A percentile compares a stretch with the other conserved stretches of the same genome.
phyloP scores from a whole-genome alignment of 2,888 invertebrate species.

The Sarcophaga subvicina region DNA sequence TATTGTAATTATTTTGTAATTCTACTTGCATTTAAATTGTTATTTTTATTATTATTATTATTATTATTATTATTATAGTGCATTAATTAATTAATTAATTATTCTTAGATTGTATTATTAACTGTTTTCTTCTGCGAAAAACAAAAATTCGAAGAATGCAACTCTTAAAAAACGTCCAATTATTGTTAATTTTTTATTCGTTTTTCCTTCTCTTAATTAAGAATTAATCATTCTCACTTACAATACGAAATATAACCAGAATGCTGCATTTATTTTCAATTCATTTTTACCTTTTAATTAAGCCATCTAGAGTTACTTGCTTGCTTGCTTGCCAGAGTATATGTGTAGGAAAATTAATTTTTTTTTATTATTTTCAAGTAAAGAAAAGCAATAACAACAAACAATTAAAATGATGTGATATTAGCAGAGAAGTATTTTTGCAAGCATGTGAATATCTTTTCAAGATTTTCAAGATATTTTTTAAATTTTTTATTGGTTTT shows the following conservation, averaged over 20 bases:
- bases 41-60: neutral
- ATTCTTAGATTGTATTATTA: neutral
- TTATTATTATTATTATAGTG: neutral
- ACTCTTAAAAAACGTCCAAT: neutral
- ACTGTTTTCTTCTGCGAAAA: neutral
- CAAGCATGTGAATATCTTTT: too few species aligned
- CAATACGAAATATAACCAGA: too few species aligned
- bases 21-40: neutral
- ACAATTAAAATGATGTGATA: too few species aligned
- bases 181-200: neutral
- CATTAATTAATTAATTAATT: neutral
- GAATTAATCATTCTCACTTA: too few species aligned
- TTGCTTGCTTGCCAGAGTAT: neutral
- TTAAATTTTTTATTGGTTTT: neutral
- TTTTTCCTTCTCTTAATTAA: too few species aligned
- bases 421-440: too few species aligned
- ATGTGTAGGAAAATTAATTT: neutral
- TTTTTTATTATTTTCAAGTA: constrained; percentile 17
- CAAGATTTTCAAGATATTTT: too few species aligned
- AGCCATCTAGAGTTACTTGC: constrained; percentile 20
- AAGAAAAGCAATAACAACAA: neutral
- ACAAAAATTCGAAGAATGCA: neutral
- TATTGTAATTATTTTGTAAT: too few species aligned
- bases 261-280: constrained; percentile 57
- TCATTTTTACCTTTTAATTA: constrained; percentile 58